phyloP scores from a whole-genome alignment of 2,888 invertebrate genomes.

The Trissoscelio sp. region DNA sequence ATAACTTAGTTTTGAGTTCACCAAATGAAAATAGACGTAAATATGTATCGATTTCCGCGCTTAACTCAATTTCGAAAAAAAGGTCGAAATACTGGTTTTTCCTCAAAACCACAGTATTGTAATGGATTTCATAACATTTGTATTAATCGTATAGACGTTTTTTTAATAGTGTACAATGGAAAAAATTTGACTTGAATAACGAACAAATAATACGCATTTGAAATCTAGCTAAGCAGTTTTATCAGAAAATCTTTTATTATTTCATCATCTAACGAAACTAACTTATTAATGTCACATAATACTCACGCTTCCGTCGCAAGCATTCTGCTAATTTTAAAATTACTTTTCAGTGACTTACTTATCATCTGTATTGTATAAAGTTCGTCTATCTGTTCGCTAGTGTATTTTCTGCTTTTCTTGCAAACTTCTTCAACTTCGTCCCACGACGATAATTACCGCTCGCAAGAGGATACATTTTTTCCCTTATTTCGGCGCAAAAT shows the following conservation, averaged over 20 bases:
- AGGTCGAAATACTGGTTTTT: too few relatives aligned
- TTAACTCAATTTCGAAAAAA: too few relatives aligned
- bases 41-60: too few relatives aligned
- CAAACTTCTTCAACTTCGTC: constrained; percentile 23
- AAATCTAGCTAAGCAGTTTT: not conserved
- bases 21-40: too few relatives aligned
- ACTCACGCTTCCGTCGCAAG: constrained; percentile 2
- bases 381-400: constrained; percentile 35
- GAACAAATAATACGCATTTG: too few relatives aligned
- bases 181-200: too few relatives aligned
- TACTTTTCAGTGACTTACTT: constrained; percentile 45
- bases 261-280: constrained; percentile 18
- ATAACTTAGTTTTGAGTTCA: too few relatives aligned
- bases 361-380: constrained; percentile 45
- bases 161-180: too few relatives aligned
- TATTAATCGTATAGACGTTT: too few relatives aligned
- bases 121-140: too few relatives aligned
- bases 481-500: constrained; percentile 8
- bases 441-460: constrained; percentile 20
- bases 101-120: too few relatives aligned
- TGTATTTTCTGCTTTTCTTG: constrained; percentile 44
- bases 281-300: constrained; percentile 34
- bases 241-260: too few relatives aligned
- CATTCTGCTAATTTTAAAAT: constrained; percentile 33
- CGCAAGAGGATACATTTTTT: constrained; percentile 25